Evolutionary conservation across 2,888 invertebrate species (phyloP).

Genomic region (Metacarcinus magister): DNA sequence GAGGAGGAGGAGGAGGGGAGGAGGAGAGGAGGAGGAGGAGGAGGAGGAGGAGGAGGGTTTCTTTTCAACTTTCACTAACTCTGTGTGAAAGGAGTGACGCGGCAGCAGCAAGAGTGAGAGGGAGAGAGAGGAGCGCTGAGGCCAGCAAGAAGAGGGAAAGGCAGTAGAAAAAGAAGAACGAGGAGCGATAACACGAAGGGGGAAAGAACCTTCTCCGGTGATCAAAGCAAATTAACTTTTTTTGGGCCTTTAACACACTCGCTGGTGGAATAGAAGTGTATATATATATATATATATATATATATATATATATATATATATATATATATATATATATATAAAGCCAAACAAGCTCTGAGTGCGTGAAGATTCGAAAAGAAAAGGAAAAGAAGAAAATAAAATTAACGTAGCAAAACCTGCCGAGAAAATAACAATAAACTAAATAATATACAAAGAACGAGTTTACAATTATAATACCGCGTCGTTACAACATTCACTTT

Average conservation of each 20-base stretch:
- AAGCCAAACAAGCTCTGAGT: background rate
- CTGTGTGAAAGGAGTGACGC: constrained; percentile 28
- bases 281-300: too few relatives aligned
- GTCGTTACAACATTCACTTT: background rate
- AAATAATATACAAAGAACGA: background rate
- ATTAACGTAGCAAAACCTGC: background rate
- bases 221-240: constrained; percentile 11
- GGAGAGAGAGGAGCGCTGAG: background rate
- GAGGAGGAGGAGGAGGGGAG: too few relatives aligned
- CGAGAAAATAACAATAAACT: background rate
- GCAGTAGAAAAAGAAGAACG: background rate
- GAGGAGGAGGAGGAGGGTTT: background rate
- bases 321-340: background rate
- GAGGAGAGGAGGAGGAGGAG: background rate
- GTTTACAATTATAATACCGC: background rate
- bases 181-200: background rate
- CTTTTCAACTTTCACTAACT: constrained; percentile 8
- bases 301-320: background rate
- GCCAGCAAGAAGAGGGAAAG: background rate
- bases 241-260: background rate
- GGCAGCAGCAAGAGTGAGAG: background rate
- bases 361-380: background rate
- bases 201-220: background rate
- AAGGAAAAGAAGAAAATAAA: background rate
- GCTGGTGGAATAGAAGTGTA: background rate